Evolutionary conservation across 2,888 invertebrate genomes (phyloP), one percentile per base, ranked within the genome.

Genomic region (Callyntrura sp.): DNA sequence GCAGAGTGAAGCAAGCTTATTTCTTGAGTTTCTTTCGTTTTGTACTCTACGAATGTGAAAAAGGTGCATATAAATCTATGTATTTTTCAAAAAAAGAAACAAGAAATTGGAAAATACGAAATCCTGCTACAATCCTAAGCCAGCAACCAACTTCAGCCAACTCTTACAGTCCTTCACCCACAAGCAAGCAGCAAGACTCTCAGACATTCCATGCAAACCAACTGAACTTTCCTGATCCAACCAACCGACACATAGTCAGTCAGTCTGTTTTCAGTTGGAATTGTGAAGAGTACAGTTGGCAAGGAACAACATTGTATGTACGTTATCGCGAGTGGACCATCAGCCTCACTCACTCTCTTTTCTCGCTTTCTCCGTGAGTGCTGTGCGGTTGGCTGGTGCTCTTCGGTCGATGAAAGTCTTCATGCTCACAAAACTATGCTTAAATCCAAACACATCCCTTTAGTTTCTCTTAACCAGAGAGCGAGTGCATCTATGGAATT

Each of bases 391-490:
- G 89, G 89, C 85, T 89, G 89, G 78, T 78, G 89, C 85, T 89
- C 84, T 79, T 89, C 84, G 89, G 89, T 89, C 89, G 89, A 89
- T 89, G 89, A 89, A 89, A 89, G 89, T 89, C 89, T 89, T 89
- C 89, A 89, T 89, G 89, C 89, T 89, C 89, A 78, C 68, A 84
- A 88, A 88, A 88, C 84, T 79, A 70, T 68, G 78, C 57, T 89
- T 85, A 78, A 85, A 70, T 55, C 68, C 79, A 83, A 85, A 88
- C 76, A 88, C 88, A 88, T 83, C 82, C 82, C 73, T 73, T 88
- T 55, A 82, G 82, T 82, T 88, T 88, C 78, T 60, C 62, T 60
- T 78, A 88, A 73, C 81, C 60, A 88, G 48, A 70, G 48, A 68
- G 48, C 23, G 55, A 78, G 62, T 87, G 81, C 82, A 88, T 82